Base-by-base conservation (phyloP, 2,888 invertebrate genomes). In the Brassicogethes aeneus region DNA sequence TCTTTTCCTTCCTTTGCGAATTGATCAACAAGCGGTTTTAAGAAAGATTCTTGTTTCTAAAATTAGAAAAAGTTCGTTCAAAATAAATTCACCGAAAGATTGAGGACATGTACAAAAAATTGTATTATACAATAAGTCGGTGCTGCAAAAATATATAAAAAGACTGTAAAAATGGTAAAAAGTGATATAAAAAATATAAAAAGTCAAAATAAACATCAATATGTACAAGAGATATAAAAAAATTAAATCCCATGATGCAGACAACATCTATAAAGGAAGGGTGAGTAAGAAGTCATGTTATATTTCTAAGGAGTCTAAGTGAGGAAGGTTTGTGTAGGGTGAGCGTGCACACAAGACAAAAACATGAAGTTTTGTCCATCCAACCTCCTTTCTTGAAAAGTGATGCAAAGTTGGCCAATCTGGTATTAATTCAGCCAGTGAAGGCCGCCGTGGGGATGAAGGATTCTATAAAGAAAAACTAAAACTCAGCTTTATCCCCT, bases 1-100 rank as follows among this genome's bases (percentile, higher is more conserved):
- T 96, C 95, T 70, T 94, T 93, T 57, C 95, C 89, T 79, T 97
- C 89, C 69, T 92, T 87, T 53, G 89, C 89, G 65, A 85, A 86
- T 71, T 90, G 85, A 73, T 97, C 96, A 60, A 93, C 83, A 61
- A 97, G 75, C 47, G 94, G 94, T 69, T 89, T 91, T 68, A 94
- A 77, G 82, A 94, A 97, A 47, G 84, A 78, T 60, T 94, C 94
- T 75, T 81, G 83, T 84, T 94, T 94, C 93, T 94, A 62, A 52
- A 62, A 56, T 53, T 54, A 59, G 39, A 44, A 55, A 48, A 45
- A 39, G 45, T 39, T 30, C 15, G 16, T 36, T 37, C 5, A 23
- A 23, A 23, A 7, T 23, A 7, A 10, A 23, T 10, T 7, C 23
- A 23, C 23, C 10, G 5, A 37, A 40, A 39, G 39, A 51, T 33